Percentiles rank a stretch among this genome's conserved stretches.
Conservation (phyloP, 2,113 vertebrate species). For the Panthera leo region DNA sequence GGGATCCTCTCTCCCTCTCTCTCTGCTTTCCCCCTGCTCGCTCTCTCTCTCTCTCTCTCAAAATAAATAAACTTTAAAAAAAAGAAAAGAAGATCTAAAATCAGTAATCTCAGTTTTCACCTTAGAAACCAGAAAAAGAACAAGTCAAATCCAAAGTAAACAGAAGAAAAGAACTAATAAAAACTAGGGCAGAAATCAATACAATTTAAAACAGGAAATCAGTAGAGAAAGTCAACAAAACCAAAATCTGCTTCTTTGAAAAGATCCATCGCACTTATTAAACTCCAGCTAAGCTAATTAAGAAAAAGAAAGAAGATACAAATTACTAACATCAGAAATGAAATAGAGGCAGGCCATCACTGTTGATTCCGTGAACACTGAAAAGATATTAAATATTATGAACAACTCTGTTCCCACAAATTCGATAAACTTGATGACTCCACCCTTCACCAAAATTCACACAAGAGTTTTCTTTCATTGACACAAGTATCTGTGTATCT, state of each 20-base stretch:
- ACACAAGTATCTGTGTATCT: too few species aligned
- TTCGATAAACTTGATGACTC: neutral
- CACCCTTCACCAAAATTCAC: neutral
- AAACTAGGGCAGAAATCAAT: neutral
- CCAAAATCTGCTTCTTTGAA: neutral
- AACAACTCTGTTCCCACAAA: neutral
- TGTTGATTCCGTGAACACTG: neutral
- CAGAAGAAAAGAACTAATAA: neutral
- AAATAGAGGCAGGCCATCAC: neutral
- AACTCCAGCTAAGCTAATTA: neutral
- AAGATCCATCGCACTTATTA: neutral
- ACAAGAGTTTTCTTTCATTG: neutral
- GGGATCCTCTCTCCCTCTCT: too few species aligned
- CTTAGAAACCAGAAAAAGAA: neutral
- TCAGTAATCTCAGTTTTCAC: neutral
- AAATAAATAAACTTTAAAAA: too few species aligned
- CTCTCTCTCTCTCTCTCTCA: too few species aligned
- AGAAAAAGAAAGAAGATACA: neutral
- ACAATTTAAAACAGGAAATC: neutral
- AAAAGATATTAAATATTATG: neutral
- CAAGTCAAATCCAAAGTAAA: neutral
- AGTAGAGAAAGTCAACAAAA: constrained; percentile 1
- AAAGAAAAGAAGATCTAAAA: neutral
- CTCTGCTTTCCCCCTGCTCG: too few species aligned
- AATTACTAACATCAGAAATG: neutral